phyloP scores from a whole-genome alignment of 1,140 invertebrate genomes.

The Lamellibrachia luymesi region DNA sequence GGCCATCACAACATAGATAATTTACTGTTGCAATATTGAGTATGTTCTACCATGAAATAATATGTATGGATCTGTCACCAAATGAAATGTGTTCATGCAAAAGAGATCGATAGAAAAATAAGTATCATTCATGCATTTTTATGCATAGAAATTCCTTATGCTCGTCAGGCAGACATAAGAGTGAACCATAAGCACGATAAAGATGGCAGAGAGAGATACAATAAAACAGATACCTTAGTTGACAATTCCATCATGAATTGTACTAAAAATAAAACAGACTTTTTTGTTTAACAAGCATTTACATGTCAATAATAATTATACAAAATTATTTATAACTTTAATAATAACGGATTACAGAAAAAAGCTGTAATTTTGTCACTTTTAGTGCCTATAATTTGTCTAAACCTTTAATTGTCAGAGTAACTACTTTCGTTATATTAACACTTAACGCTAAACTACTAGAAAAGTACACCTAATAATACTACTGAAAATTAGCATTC shows the following conservation, averaged over 20 bases:
- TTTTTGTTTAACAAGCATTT: background rate
- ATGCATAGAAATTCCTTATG: background rate
- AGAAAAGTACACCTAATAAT: background rate
- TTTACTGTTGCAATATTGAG: background rate
- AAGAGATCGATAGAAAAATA: background rate
- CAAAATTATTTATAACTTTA: slow-evolving; percentile 5
- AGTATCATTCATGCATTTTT: background rate
- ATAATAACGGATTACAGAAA: background rate
- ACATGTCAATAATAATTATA: background rate
- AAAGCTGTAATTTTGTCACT: background rate
- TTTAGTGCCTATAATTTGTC: background rate
- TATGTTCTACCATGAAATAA: background rate
- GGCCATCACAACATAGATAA: background rate
- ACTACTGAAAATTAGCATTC: background rate
- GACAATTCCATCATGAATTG: background rate
- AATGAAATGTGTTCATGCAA: background rate
- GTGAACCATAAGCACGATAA: background rate
- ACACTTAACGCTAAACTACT: background rate
- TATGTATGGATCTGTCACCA: too few species aligned
- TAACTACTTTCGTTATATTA: background rate
- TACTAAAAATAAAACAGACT: background rate
- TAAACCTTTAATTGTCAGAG: background rate
- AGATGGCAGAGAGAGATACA: background rate
- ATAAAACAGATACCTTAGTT: slow-evolving; percentile 4
- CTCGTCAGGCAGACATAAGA: background rate